Evolutionary conservation across 2,888 invertebrate species (phyloP), one percentile per base, ranked within the genome.

Genomic region (Netelia melanura): DNA sequence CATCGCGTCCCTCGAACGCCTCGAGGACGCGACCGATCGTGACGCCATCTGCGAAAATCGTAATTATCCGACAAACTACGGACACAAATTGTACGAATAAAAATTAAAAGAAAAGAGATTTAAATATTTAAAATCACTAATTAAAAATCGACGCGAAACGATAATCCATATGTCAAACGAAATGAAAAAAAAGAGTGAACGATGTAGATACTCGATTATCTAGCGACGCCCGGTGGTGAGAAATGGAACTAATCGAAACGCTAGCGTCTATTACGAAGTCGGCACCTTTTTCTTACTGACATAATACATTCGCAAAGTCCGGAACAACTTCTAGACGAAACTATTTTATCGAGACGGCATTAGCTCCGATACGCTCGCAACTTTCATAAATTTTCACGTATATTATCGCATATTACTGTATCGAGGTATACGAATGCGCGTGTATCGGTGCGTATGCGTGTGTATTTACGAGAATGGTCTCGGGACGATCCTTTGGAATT

Each of bases 401-500:
- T 38, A 65, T 23, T 30, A 30, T 48, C n/a, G 48, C 48, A 62
- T 64, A 43, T 43, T 17, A 2, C n/a, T 30, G 54, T 65, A 48
- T 14, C 14, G 14, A 14, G 48, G 14, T 48, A 48, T 48, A 48
- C 48, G 11, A 11, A 14, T 48, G 3, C 14, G 3, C 3, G 3
- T 48, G 14, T 48, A 48, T 48, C 2, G 10, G 14, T 48, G 5
- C 10, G 14, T 48, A 48, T 48, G 14, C 3, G 14, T 48, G 14
- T 48, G 14, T 48, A 48, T 77, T 68, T 43, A 44, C 65, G 76
- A 56, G 65, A 43, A 44, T 43, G 21, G 77, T 38, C 77, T 77
- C 17, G 14, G 14, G 23, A 17, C 74, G 81, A 72, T 81, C 65
- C 67, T 72, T 74, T 68, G 56, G 54, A 71, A 68, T 74, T 78